Evolutionary conservation across 2,797 vertebrate genomes (phyloP).

Genomic region (Poeciliopsis turneri): DNA sequence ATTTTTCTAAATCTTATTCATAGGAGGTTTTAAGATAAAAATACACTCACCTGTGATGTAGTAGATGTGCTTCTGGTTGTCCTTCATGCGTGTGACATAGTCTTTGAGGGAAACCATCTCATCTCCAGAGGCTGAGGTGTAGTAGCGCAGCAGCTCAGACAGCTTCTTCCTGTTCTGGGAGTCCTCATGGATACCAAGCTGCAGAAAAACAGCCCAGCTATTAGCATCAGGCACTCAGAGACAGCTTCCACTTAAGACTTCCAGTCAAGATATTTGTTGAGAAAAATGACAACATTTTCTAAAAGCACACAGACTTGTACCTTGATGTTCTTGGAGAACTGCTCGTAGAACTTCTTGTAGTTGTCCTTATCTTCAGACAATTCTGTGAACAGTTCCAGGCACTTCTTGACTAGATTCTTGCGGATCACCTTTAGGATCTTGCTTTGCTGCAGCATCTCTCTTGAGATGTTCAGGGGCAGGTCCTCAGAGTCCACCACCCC

Average conservation of each 20-base stretch:
- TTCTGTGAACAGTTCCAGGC: slow-evolving; percentile 92
- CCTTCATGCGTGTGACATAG: slow-evolving; percentile 93
- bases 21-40: not conserved
- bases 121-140: slow-evolving; percentile 91
- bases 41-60: slow-evolving; percentile 75
- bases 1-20: not conserved
- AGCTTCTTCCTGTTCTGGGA: slow-evolving; percentile 92
- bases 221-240: not conserved
- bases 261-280: not conserved
- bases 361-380: slow-evolving; percentile 93
- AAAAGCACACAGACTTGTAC: slow-evolving; percentile 59
- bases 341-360: slow-evolving; percentile 92
- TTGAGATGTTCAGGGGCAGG: slow-evolving; percentile 93
- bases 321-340: slow-evolving; percentile 95
- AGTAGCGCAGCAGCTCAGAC: slow-evolving; percentile 88
- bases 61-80: slow-evolving; percentile 93
- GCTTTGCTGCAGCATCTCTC: slow-evolving; percentile 98
- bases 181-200: slow-evolving; percentile 93
- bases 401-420: slow-evolving; percentile 98
- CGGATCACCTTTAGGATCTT: slow-evolving; percentile 97
- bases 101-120: slow-evolving; percentile 95
- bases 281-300: not conserved
- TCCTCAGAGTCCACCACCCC: slow-evolving; percentile 96
- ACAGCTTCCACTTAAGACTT: not conserved
- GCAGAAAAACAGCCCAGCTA: slow-evolving; percentile 6